Conservation (phyloP, 2,888 invertebrate genomes). For the Phaonia tiefii region DNA sequence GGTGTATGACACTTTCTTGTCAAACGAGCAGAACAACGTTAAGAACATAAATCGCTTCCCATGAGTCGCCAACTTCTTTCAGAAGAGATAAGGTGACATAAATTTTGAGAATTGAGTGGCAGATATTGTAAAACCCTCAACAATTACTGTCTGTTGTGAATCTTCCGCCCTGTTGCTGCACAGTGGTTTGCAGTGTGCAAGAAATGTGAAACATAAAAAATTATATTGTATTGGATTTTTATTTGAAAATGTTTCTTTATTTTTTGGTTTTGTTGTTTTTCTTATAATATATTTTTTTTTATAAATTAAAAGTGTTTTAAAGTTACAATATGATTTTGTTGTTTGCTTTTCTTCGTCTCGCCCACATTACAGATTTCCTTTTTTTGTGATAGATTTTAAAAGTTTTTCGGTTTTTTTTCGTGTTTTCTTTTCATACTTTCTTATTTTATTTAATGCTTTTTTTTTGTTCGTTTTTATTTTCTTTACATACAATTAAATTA, state of each 20-base stretch:
- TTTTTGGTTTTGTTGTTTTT: conserved; percentile 61
- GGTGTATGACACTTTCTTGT: too few relatives aligned
- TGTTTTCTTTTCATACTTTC: conserved; percentile 45
- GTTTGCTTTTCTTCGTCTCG: conserved; percentile 61
- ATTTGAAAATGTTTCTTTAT: conserved; percentile 69
- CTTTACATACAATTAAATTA: conserved; percentile 63
- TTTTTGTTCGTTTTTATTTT: conserved; percentile 37
- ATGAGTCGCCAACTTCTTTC: too few relatives aligned
- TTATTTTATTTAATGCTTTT: conserved; percentile 32
- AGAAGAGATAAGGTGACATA: too few relatives aligned
- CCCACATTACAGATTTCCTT: conserved; percentile 49
- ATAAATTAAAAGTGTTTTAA: conserved; percentile 69
- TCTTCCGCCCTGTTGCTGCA: not conserved
- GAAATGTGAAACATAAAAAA: not conserved
- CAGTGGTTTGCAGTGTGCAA: not conserved
- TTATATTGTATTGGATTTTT: conserved; percentile 70
- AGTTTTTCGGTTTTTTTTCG: conserved; percentile 66
- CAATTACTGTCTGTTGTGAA: too few relatives aligned
- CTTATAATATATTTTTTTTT: conserved; percentile 60
- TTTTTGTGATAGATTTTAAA: conserved; percentile 75
- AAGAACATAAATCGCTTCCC: too few relatives aligned
- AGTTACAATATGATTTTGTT: conserved; percentile 60
- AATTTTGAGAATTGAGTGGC: too few relatives aligned
- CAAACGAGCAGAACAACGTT: too few relatives aligned
- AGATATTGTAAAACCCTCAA: too few relatives aligned